Evolutionary conservation across 2,797 vertebrate species (phyloP).

Genomic region (Philypnodon macrostomus): DNA sequence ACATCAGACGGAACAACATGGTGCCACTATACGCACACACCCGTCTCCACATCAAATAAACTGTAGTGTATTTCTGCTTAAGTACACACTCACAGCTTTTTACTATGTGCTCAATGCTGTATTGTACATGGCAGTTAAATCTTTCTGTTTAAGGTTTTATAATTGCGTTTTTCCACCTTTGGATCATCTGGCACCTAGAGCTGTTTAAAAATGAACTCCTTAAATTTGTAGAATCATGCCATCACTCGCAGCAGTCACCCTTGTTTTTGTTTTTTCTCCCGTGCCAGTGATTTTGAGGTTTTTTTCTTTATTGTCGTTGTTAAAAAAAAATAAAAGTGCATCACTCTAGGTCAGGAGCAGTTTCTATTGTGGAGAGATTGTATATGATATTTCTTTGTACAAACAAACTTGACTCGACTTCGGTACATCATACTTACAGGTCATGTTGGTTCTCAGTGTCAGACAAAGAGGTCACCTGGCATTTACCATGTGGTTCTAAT

Average conservation of each 20-base stretch:
- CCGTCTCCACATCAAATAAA: too few relatives aligned
- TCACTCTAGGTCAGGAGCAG: slow-evolving; percentile 45
- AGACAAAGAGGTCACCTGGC: slow-evolving; percentile 74
- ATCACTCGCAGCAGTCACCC: neutral
- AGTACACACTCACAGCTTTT: too few relatives aligned
- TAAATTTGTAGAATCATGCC: slow-evolving; percentile 17
- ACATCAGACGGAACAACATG: slow-evolving; percentile 29
- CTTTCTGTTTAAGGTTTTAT: slow-evolving; percentile 21
- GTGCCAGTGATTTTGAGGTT: slow-evolving; percentile 40
- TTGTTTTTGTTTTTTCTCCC: slow-evolving; percentile 33
- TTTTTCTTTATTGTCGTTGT: slow-evolving; percentile 48
- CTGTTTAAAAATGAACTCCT: slow-evolving; percentile 6
- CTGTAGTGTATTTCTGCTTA: too few relatives aligned
- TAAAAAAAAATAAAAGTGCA: slow-evolving; percentile 33
- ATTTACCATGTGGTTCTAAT: slow-evolving; percentile 77
- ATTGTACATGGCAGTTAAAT: slow-evolving; percentile 1
- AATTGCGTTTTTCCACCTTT: slow-evolving; percentile 16
- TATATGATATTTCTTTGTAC: slow-evolving; percentile 47
- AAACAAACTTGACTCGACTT: slow-evolving; percentile 54
- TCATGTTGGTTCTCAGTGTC: slow-evolving; percentile 39
- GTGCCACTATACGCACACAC: too few relatives aligned
- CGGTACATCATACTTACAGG: slow-evolving; percentile 31
- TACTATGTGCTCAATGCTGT: neutral
- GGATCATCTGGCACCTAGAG: slow-evolving; percentile 15
- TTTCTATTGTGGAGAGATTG: slow-evolving; percentile 46